Base-by-base conservation (phyloP, 1,140 invertebrate species). In the Bombus fervidus region DNA sequence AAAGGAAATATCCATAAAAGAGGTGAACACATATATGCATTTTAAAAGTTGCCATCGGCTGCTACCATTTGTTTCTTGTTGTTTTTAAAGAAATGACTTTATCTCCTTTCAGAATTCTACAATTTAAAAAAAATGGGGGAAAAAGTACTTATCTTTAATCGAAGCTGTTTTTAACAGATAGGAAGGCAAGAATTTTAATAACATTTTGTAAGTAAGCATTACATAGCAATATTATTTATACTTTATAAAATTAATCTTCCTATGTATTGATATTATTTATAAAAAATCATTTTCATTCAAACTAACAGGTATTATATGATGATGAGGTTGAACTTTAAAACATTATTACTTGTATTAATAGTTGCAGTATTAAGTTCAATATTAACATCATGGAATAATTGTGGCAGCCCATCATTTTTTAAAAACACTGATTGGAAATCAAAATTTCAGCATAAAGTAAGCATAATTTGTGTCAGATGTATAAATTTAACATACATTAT, bases 401-500 rank as follows among this genome's bases (percentile, higher is more conserved):
- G 95, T 84, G 93, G 93, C 41, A 92, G 77, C 83, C 86, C 86
- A 64, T 92, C 93, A 69, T 93, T 95, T 84, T 87, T 94, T 69
- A 93, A 84, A 88, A 92, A 87, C 73, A 34, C 86, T 59, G 89
- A 93, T 74, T 94, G 93, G 93, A 94, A 97, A 93, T 94, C 96
- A 47, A 96, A 97, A 87, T 95, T 98, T 90, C 92, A 85, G 82
- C 93, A 92, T 88, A 94, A 92, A 85, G 93, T 93, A 87, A 86
- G 72, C 53, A 9, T 57, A 68, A 66, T 83, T 69, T 39, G 28
- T 31, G 37, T 66, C 0, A 10, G 34, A 53, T 37, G 37, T 18
- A 10, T 25, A 77, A 43, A 43, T 73, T 59, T 68, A 22, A 34
- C 12, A 15, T 31, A 37, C 69, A 59, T 57, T 72, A 62, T 59